Conservation (phyloP, 2,888 invertebrate species). For the Dicyrtoma fusca region DNA sequence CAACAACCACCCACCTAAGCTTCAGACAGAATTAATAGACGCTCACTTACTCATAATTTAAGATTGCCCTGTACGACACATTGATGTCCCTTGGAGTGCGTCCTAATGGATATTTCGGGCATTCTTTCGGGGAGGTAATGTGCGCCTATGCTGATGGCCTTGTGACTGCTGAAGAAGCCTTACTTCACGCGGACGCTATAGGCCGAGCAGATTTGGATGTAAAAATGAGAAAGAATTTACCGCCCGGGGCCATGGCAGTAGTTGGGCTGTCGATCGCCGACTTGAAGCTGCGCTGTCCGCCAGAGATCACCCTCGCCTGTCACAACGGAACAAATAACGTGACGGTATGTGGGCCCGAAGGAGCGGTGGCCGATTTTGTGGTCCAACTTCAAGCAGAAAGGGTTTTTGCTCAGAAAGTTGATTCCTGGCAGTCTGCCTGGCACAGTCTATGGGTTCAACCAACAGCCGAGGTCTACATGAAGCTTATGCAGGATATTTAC, state of each 20-base stretch:
- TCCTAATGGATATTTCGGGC: conserved; percentile 94
- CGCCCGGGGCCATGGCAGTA: conserved; percentile 61
- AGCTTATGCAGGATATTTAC: conserved; percentile 17
- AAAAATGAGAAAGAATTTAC: conserved; percentile 48
- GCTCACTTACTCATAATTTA: no score
- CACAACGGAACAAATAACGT: conserved; percentile 94
- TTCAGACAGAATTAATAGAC: no score
- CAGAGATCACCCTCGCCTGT: conserved; percentile 82
- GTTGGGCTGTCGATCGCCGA: conserved; percentile 65
- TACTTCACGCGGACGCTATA: conserved; percentile 67
- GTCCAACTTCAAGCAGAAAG: conserved; percentile 71
- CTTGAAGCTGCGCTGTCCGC: conserved; percentile 71
- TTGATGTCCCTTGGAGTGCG: conserved; percentile 73
- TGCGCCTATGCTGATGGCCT: conserved; percentile 97
- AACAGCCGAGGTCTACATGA: background rate
- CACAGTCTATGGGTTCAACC: conserved; percentile 62
- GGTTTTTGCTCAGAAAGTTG: conserved; percentile 80
- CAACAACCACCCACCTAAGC: no score
- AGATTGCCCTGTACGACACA: conserved; percentile 87
- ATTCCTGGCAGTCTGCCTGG: conserved; percentile 86
- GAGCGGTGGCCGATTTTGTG: conserved; percentile 70
- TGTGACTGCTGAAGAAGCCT: conserved; percentile 89
- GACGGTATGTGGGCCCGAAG: conserved; percentile 85
- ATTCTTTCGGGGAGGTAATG: conserved; percentile 89
- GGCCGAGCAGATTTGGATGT: conserved; percentile 59